A percentile compares a stretch with the other conserved stretches of the same genome.
Conservation (phyloP, 2,888 invertebrate genomes). For the Dolichopus griseipennis region DNA sequence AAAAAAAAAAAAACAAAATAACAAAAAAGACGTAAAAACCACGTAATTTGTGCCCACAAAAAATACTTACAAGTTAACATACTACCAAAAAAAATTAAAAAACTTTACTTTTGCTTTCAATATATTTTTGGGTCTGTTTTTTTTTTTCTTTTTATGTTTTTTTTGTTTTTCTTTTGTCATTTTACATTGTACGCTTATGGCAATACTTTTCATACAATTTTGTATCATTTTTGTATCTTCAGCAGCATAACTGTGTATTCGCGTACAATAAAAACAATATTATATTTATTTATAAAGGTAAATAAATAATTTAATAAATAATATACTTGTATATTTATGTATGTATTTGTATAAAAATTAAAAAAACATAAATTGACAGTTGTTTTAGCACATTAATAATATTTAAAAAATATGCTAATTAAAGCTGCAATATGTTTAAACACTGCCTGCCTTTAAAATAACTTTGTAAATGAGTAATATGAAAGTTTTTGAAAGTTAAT, state of each 20-base stretch:
- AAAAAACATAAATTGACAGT: too few species aligned
- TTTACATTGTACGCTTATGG: background rate
- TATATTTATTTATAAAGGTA: too few species aligned
- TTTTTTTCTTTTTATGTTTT: background rate
- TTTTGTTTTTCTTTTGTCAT: background rate
- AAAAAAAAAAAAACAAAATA: slow-evolving; percentile 31
- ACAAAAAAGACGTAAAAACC: slow-evolving; percentile 18
- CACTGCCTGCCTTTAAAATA: too few species aligned
- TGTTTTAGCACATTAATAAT: too few species aligned
- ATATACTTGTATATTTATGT: too few species aligned
- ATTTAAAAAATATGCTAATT: too few species aligned
- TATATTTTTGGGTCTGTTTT: background rate
- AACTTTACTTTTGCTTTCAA: background rate
- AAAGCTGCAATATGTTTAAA: too few species aligned
- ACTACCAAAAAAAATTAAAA: background rate
- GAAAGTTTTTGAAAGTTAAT: too few species aligned
- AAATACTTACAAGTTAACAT: background rate
- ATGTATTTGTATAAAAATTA: too few species aligned
- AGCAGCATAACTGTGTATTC: background rate
- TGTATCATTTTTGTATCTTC: background rate
- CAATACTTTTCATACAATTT: background rate
- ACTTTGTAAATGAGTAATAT: too few species aligned
- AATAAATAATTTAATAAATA: too few species aligned
- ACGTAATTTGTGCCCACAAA: slow-evolving; percentile 10
- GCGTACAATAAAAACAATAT: too few species aligned